Evolutionary conservation across 1,140 invertebrate species (phyloP), one percentile per base, ranked within the genome.

Genomic region (Tetranychus urticae): DNA sequence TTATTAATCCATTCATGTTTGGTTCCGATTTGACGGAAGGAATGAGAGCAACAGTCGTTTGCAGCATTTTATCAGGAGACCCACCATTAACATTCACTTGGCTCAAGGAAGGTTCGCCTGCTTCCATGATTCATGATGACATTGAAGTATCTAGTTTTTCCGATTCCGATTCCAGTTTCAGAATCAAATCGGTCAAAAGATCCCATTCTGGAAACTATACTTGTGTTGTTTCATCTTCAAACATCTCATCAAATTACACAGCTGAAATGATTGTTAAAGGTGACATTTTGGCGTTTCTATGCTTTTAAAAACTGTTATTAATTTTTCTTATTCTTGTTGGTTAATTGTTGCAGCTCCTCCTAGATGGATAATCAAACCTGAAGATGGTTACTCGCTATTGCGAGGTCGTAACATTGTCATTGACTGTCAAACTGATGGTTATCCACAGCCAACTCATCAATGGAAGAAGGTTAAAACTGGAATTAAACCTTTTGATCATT

Each of bases 171-270:
- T 62, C 60, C 13, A 63, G 64, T 14, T 61, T 66, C 33, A 58
- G 61, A 31, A 62, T 66, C 5, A 54, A 61, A 12, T 59, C 50
- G 8, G 63, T 66, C 0, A 58, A 61, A 4, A 54, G 65, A 35
- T 50, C 63, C 1, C 85, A 89, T 70, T 77, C 77, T 67, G 84
- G 84, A 61, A 81, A 81, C 71, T 85, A 84, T 68, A 80, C 79
- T 46, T 85, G 83, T 69, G 73, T 75, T 63, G 78, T 80, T 3
- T 65, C 64, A 55, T 78, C 77, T 67, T 57, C 64, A 13, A 73
- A 71, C 39, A 75, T 73, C 23, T 31, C 58, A 37, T 62, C 62
- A 35, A 59, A n/a, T 34, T 65, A 61, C 67, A 80, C 79, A 35
- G 78, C 80, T 50, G 69, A 74, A 61, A 76, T 84, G 66, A 77